Conservation (phyloP, 2,888 invertebrate species). For the Synanthedon andrenaeformis region DNA sequence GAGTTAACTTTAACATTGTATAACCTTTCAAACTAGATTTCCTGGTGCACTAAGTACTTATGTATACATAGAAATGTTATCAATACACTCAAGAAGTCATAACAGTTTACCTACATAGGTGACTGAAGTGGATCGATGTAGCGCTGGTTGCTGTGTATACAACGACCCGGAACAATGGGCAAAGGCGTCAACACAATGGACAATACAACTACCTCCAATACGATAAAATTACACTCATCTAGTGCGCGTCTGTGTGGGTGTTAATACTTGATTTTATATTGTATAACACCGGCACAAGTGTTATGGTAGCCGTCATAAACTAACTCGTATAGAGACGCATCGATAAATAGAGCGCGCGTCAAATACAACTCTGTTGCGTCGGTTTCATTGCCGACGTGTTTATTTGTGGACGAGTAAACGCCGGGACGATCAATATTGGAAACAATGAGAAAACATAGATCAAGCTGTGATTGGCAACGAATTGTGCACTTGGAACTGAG, state of each 20-base stretch:
- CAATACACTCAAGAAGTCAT: slow-evolving; percentile 26
- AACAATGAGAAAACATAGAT: not conserved
- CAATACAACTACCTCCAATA: slow-evolving; percentile 55
- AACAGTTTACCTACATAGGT: slow-evolving; percentile 35
- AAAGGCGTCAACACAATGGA: slow-evolving; percentile 62
- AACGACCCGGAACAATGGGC: slow-evolving; percentile 47
- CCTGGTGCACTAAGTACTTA: not conserved
- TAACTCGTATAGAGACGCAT: not conserved
- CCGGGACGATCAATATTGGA: not conserved
- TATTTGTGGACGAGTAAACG: not conserved
- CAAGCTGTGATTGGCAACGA: not conserved
- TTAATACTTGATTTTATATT: slow-evolving; percentile 28
- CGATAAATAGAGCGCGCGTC: not conserved
- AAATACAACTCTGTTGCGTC: not conserved
- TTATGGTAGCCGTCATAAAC: slow-evolving; percentile 4
- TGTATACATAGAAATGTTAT: not conserved
- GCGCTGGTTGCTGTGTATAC: slow-evolving; percentile 34
- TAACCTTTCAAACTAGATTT: not conserved
- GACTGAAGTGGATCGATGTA: slow-evolving; percentile 42
- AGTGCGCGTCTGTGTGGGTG: slow-evolving; percentile 41
- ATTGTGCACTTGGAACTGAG: too few relatives aligned
- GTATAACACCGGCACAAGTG: slow-evolving; percentile 29
- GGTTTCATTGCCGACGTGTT: not conserved
- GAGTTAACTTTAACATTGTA: too few relatives aligned
- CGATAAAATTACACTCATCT: slow-evolving; percentile 52